Base-by-base conservation (phyloP, 2,888 invertebrate genomes). In the Dasypogon diadema region DNA sequence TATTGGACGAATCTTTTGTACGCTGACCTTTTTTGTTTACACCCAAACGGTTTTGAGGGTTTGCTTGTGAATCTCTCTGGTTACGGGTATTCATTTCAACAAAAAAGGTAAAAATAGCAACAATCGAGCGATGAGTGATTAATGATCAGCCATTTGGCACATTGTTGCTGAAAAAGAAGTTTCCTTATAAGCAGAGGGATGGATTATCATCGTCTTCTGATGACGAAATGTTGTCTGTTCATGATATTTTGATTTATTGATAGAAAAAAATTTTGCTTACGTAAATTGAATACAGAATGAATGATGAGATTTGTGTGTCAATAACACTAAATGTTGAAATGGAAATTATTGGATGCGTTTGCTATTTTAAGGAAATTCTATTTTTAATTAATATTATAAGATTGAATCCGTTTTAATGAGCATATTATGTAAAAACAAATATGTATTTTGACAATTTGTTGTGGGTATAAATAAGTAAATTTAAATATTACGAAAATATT, bases 51-150 rank as follows among this genome's bases (percentile, higher is more conserved):
- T 46, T 74, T n/a, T 73, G 58, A 73, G 58, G 73, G 46, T 46
- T 73, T 58, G 14, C 16, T 26, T 58, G 8, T 73, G 34, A 63
- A 34, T 63, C 34, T 58, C 6, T 56, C 12, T 21, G 42, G 10
- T 22, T 56, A 54, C 56, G 54, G 51, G 37, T 56, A 73, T 73
- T 24, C 26, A 54, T 34, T 72, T 54, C 54, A 24, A 18, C 56
- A 70, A 54, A 22, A 68, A 54, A 65, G 63, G 65, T 54, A 58
- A 58, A 16, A 74, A 58, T 48, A 30, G 75, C 65, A 75, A 75
- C 75, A 75, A 75, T 75, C 55, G 30, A 54, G 42, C 21, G 75
- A 65, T 65, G 75, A 75, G 77, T 77, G 77, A 77, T 77, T 75
- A 77, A 77, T 77, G 77, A 75, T 75, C 74, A 42, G 70, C 14